Conservation (phyloP, 2,888 invertebrate species). For the Baccha elongata region DNA sequence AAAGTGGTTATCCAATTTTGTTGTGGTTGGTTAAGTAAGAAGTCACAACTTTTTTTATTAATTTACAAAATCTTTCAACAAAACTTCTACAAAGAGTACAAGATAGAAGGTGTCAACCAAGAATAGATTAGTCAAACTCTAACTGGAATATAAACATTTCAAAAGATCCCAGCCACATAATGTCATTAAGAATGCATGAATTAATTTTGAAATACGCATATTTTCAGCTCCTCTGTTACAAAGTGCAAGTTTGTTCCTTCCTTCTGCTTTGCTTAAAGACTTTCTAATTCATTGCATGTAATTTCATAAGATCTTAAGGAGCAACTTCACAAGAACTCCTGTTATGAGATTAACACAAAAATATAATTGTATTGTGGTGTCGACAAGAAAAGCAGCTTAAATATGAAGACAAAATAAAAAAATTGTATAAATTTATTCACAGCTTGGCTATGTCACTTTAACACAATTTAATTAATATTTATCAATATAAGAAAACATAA, state of each 20-base stretch:
- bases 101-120: constrained; percentile 1
- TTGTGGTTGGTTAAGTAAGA: no score
- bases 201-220: constrained; percentile 41
- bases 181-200: constrained; percentile 39
- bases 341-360: constrained; percentile 1
- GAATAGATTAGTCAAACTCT: constrained; percentile 22
- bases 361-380: constrained; percentile 27
- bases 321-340: no score
- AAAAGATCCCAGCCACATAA: constrained; percentile 10
- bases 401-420: no score
- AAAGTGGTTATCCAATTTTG: no score
- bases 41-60: no score
- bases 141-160: constrained; percentile 28
- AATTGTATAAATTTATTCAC: constrained; percentile 40
- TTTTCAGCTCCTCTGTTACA: constrained; percentile 3
- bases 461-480: constrained; percentile 53
- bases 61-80: constrained; percentile 1
- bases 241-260: constrained; percentile 29
- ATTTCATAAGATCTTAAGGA: constrained; percentile 40
- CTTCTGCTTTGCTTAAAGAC: no score
- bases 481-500: constrained; percentile 27
- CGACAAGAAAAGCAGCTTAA: background rate
- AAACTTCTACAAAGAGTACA: background rate
- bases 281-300: constrained; percentile 42
- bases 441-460: constrained; percentile 44